Base-by-base conservation (phyloP, 1,140 invertebrate genomes). In the Agrypnia vestita region DNA sequence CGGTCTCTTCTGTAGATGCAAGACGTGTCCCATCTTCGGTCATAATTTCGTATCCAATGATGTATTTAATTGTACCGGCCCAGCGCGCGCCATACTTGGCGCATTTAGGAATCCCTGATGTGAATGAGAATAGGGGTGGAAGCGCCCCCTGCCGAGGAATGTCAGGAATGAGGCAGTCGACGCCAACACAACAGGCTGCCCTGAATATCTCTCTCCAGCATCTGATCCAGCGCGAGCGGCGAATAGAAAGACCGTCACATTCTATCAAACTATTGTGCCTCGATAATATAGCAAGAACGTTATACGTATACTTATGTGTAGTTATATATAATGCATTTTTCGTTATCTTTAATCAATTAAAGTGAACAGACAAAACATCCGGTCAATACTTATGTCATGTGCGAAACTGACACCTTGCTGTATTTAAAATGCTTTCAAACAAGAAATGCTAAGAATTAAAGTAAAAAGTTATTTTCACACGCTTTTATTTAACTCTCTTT, bases 171-270 rank as follows among this genome's bases (percentile, higher is more conserved):
- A 46, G 69, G 61, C 76, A 21, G 49, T 19, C 64, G 71, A 78
- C 76, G 80, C 67, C 56, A 64, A 59, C 55, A 75, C 67, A 76
- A 76, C 74, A 77, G 75, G 67, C 75, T 69, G 80, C 69, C 69
- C 76, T 81, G 59, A 81, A 81, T 81, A 81, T 75, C 69, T 76
- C 25, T 21, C 59, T 25, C 61, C 61, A 35, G 21, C 62, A 44
- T 62, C 64, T n/a, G 11, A 21, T 59, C 59, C 25, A 17, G 44
- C 49, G 75, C 64, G 79, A 35, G 69, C 12, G n/a, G 46, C 71
- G 64, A 80, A 80, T 77, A 80, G 13, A 17, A 25, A 59, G 55
- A 10, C 21, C 55, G 55, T 59, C 55, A 59, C 17, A 59, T 59
- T 59, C 55, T 59, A 21, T 59, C 55, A 21, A 59, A 59, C 55